phyloP scores from a whole-genome alignment of 53 echinoderm and acorn worm species.

The Crossaster papposus region DNA sequence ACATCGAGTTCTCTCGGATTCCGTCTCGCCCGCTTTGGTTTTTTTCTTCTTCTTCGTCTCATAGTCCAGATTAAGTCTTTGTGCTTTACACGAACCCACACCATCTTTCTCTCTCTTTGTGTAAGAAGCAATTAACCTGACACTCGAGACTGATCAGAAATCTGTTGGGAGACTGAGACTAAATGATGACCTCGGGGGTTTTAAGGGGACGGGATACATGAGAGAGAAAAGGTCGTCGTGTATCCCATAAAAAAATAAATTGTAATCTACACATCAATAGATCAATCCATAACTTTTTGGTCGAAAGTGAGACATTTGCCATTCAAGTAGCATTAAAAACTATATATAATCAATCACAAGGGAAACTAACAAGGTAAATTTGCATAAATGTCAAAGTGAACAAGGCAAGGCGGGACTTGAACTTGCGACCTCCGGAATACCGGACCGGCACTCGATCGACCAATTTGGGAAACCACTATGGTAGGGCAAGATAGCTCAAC shows the following conservation, averaged over 20 bases:
- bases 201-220: neutral
- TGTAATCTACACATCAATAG: neutral
- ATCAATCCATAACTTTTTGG: no score
- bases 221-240: neutral
- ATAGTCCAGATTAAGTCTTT: neutral
- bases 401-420: no score
- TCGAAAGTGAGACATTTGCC: no score
- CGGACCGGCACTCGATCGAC: no score
- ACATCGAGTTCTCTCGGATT: neutral
- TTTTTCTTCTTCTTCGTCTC: neutral
- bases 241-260: neutral
- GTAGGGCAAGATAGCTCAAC: no score
- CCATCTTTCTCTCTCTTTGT: neutral
- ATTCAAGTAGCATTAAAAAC: no score
- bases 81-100: neutral
- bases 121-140: slow-evolving; percentile 22
- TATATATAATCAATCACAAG: no score
- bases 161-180: slow-evolving; percentile 1
- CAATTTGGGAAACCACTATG: no score
- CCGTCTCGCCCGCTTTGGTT: neutral
- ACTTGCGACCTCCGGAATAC: no score
- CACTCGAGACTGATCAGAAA: slow-evolving; percentile 11
- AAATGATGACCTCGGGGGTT: neutral
- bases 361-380: no score
- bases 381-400: no score